phyloP scores from a whole-genome alignment of 2,888 invertebrate species.

The Lycocerus yunnanus region DNA sequence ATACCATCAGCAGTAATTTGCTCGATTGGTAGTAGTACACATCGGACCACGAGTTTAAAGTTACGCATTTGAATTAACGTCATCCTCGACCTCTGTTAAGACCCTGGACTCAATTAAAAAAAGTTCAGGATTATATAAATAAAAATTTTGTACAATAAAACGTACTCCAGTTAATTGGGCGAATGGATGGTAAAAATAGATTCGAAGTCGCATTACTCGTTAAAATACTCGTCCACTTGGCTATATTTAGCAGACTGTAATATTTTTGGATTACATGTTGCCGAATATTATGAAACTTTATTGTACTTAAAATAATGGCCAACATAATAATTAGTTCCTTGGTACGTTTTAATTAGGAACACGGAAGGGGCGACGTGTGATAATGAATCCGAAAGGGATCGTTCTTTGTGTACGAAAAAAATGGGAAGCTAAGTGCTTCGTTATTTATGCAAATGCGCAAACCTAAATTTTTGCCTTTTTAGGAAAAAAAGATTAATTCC shows the following conservation, averaged over 20 bases:
- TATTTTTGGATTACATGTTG: neutral
- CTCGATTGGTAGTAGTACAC: neutral
- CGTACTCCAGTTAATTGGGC: constrained; percentile 13
- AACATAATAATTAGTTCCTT: neutral
- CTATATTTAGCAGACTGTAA: constrained; percentile 7
- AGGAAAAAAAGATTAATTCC: neutral
- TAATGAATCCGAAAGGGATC: neutral
- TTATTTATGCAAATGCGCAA: neutral
- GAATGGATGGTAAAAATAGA: constrained; percentile 15
- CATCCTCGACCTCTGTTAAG: neutral
- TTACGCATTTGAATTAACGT: neutral
- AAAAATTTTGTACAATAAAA: neutral
- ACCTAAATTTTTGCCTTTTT: neutral
- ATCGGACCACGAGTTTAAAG: neutral
- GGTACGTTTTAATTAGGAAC: neutral
- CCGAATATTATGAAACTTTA: neutral
- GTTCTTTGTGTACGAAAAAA: neutral
- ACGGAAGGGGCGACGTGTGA: neutral
- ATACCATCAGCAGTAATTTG: neutral
- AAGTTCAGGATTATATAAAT: neutral
- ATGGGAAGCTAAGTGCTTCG: neutral
- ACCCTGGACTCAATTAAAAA: neutral
- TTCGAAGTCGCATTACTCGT: constrained; percentile 15
- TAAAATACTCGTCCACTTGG: constrained; percentile 2
- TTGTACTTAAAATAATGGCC: neutral